These are phyloP conservation scores for Cerceris ruficornis DNA, from an alignment of 2,888 invertebrate species.

Conservation along the genomic window DNA sequence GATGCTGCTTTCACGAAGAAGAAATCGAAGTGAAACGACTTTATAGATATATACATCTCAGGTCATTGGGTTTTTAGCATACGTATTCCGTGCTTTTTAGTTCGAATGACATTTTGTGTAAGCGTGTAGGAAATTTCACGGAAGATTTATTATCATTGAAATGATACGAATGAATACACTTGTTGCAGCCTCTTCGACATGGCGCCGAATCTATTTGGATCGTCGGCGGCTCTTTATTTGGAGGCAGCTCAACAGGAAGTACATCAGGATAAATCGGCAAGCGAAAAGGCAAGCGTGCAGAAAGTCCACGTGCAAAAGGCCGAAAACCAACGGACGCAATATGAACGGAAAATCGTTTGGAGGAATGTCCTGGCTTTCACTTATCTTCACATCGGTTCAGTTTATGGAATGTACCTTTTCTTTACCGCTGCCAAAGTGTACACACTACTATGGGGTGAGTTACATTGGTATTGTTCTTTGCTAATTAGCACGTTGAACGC, in stretches of 20 bases:
- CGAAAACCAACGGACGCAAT: conserved; percentile 64
- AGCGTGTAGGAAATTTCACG: no score
- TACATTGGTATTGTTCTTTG: not conserved
- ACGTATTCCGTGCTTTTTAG: no score
- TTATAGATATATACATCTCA: no score
- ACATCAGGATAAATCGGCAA: conserved; percentile 66
- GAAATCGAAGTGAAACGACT: no score
- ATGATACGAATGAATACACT: conserved; percentile 1
- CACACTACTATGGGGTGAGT: conserved; percentile 85
- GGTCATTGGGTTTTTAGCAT: no score
- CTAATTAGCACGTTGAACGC: not conserved
- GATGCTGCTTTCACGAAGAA: no score
- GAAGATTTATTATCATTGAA: no score
- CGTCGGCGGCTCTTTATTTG: conserved; percentile 83
- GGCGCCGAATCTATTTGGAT: conserved; percentile 86
- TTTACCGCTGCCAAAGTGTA: conserved; percentile 82
- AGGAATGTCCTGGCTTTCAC: conserved; percentile 89
- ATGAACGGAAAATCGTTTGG: conserved; percentile 89
- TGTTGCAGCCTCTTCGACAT: conserved; percentile 79
- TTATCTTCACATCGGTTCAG: conserved; percentile 86
- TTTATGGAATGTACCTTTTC: conserved; percentile 86
- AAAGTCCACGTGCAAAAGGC: conserved; percentile 49
- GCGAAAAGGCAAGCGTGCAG: conserved; percentile 43
- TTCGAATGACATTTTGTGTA: no score
- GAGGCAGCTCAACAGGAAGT: conserved; percentile 78